Conservation (phyloP, 1,140 invertebrate genomes). For the Elysia chlorotica region DNA sequence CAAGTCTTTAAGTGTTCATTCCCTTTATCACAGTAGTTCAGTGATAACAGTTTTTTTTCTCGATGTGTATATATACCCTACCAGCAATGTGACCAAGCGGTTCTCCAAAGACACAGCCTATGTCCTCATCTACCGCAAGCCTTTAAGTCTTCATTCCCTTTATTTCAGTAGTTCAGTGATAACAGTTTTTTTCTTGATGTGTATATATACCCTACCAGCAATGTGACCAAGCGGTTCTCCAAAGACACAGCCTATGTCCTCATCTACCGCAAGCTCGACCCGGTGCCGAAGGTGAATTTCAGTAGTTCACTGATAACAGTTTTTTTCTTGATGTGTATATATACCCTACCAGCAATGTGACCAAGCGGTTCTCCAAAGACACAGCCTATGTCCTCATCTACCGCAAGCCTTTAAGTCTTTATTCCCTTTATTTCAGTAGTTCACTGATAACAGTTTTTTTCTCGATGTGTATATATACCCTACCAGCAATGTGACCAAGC, state of each 20-base stretch:
- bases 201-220: not conserved
- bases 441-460: not conserved
- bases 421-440: not conserved
- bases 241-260: not conserved
- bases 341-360: not conserved
- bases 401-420: conserved; percentile 54
- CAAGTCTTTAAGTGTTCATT: not conserved
- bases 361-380: no score
- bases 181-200: not conserved
- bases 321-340: not conserved
- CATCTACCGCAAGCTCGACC: not conserved
- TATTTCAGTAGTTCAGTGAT: not conserved
- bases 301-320: not conserved
- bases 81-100: no score
- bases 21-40: not conserved
- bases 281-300: not conserved
- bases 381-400: no score
- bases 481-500: no score
- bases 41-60: not conserved
- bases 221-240: no score
- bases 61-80: not conserved
- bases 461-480: not conserved
- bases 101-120: no score
- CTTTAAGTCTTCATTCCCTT: not conserved
- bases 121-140: no score